Evolutionary conservation across 2,888 invertebrate species (phyloP).

Genomic region (Campaea margaritaria): DNA sequence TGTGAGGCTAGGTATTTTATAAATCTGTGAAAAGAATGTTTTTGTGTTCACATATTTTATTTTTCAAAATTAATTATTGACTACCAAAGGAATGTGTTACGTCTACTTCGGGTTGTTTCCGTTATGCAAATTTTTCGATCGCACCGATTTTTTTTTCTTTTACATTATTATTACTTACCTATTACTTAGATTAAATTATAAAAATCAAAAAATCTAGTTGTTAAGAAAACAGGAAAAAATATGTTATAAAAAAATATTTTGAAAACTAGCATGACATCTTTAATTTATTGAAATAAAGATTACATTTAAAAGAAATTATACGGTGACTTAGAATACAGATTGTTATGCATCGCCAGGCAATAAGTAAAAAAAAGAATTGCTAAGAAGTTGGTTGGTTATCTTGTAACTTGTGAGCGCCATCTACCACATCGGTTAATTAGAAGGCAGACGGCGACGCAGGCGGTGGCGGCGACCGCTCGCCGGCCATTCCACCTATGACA

Average conservation of each 20-base stretch:
- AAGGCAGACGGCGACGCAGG: conserved; percentile 48
- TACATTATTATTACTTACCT: too few species aligned
- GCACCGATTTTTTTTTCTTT: too few species aligned
- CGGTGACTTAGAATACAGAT: background rate
- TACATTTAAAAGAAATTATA: background rate
- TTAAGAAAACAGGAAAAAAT: too few species aligned
- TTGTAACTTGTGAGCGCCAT: conserved; percentile 52
- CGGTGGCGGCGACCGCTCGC: conserved; percentile 29
- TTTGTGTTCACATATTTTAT: background rate
- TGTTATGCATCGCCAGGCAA: conserved; percentile 5
- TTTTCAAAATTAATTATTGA: background rate
- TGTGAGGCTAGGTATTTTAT: conserved; percentile 39
- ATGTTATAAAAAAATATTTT: too few species aligned
- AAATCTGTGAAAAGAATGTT: conserved; percentile 11
- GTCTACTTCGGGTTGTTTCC: too few species aligned
- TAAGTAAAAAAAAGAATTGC: conserved; percentile 17
- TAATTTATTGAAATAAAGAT: background rate
- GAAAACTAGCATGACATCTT: background rate
- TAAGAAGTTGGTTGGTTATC: conserved; percentile 11
- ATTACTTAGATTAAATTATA: too few species aligned
- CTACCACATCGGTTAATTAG: conserved; percentile 64
- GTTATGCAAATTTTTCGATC: too few species aligned
- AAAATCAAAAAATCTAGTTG: too few species aligned
- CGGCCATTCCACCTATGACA: conserved; percentile 59
- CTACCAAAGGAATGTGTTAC: background rate